These are phyloP conservation scores for Bibio marci DNA, from an alignment of 2,888 invertebrate species.

Conservation along the genomic window DNA sequence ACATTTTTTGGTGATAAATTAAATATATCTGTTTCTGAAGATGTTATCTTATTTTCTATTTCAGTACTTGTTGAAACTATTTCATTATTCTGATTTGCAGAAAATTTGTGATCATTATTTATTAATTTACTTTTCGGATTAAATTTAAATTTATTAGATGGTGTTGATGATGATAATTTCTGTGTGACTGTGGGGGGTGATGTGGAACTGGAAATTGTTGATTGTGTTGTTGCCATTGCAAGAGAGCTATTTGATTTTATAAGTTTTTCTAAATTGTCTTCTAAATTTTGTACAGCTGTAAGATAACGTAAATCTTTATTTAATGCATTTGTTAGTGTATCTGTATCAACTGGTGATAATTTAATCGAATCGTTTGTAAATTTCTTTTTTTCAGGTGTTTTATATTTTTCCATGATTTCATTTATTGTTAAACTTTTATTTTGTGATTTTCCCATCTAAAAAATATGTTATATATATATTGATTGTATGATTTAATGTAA, in stretches of 20 bases:
- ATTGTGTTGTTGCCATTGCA: neutral
- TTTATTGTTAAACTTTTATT: neutral
- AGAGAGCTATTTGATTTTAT: neutral
- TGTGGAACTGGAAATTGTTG: no score
- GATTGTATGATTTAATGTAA: neutral
- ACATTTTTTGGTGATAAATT: no score
- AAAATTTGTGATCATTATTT: no score
- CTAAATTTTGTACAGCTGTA: constrained; percentile 17
- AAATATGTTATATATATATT: neutral
- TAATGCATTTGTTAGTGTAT: constrained; percentile 17
- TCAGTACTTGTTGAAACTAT: no score
- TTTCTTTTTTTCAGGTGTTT: neutral
- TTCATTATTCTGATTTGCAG: no score
- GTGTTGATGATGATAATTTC: no score
- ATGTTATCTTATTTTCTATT: no score
- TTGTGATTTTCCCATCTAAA: neutral
- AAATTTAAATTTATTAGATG: neutral
- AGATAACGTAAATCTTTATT: constrained; percentile 17
- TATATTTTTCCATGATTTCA: neutral
- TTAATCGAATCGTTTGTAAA: neutral
- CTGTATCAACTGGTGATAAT: constrained; percentile 1
- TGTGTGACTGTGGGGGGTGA: no score
- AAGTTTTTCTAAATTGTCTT: constrained; percentile 18
- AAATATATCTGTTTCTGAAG: no score
- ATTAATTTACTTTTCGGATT: no score